Conservation (phyloP, 2,888 invertebrate genomes). For the Hemistola chrysoprasaria region DNA sequence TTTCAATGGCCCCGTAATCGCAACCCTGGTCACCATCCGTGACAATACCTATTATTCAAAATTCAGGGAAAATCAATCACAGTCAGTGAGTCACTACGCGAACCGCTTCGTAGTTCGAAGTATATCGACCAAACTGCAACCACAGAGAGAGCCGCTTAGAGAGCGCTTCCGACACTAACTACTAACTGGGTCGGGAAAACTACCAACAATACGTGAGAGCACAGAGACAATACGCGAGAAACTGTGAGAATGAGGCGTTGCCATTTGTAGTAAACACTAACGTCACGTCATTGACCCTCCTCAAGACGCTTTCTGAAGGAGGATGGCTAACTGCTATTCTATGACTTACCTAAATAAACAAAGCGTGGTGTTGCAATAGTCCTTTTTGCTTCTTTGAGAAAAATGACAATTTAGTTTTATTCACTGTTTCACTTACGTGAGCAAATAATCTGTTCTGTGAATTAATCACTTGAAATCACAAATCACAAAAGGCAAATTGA, state of each 20-base stretch:
- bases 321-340: constrained; percentile 25
- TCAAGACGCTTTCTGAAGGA: constrained; percentile 40
- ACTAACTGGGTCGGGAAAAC: constrained; percentile 51
- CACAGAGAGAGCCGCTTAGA: constrained; percentile 23
- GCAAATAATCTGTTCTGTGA: background rate
- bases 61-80: constrained; percentile 49
- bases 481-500: background rate
- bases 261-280: constrained; percentile 76
- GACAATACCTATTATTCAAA: constrained; percentile 33
- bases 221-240: constrained; percentile 72
- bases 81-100: constrained; percentile 47
- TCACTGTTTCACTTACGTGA: constrained; percentile 35
- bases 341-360: constrained; percentile 48
- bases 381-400: constrained; percentile 35
- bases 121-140: constrained; percentile 46
- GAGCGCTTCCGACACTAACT: constrained; percentile 28
- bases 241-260: constrained; percentile 82
- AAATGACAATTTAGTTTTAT: constrained; percentile 48
- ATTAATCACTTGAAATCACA: background rate
- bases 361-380: constrained; percentile 29
- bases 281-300: constrained; percentile 74
- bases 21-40: constrained; percentile 25
- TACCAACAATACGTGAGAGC: constrained; percentile 69
- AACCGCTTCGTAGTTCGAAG: constrained; percentile 26
- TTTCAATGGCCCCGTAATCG: constrained; percentile 16